phyloP scores from a whole-genome alignment of 1,140 invertebrate species.

The Drusus annulatus region DNA sequence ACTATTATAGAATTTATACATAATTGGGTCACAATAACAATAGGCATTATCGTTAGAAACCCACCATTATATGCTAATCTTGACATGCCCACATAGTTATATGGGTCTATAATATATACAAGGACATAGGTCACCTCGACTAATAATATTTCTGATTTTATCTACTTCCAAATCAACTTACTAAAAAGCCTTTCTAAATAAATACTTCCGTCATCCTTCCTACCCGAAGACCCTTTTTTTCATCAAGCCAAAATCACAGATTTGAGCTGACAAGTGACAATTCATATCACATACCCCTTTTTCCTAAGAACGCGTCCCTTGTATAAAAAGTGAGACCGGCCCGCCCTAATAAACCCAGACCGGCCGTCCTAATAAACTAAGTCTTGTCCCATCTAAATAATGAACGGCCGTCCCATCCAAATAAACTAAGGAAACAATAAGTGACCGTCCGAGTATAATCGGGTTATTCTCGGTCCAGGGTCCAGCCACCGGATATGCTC shows the following conservation, averaged over 20 bases:
- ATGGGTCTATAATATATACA: too few relatives aligned
- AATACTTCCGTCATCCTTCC: too few relatives aligned
- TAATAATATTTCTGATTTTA: too few relatives aligned
- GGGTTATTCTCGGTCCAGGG: slow-evolving; percentile 13
- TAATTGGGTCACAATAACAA: too few relatives aligned
- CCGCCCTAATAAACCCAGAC: slow-evolving; percentile 3
- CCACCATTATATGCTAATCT: too few relatives aligned
- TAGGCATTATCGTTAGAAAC: too few relatives aligned
- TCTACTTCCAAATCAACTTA: too few relatives aligned
- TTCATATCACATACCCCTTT: neutral
- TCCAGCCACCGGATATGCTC: slow-evolving; percentile 1
- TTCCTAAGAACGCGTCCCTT: neutral
- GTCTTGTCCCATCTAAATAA: slow-evolving; percentile 7
- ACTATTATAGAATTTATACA: too few relatives aligned
- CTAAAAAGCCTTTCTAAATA: too few relatives aligned
- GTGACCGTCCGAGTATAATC: slow-evolving; percentile 39
- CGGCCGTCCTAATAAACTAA: slow-evolving; percentile 13
- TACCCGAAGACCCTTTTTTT: neutral
- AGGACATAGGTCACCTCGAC: too few relatives aligned
- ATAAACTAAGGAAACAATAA: slow-evolving; percentile 41
- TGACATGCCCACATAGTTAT: too few relatives aligned
- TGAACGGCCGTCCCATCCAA: slow-evolving; percentile 8
- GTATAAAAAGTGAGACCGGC: neutral
- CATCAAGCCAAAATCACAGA: neutral
- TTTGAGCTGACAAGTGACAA: neutral